These are phyloP conservation scores for Nasonovia ribisnigri DNA, from an alignment of 2,888 invertebrate genomes.

Conservation along the genomic window DNA sequence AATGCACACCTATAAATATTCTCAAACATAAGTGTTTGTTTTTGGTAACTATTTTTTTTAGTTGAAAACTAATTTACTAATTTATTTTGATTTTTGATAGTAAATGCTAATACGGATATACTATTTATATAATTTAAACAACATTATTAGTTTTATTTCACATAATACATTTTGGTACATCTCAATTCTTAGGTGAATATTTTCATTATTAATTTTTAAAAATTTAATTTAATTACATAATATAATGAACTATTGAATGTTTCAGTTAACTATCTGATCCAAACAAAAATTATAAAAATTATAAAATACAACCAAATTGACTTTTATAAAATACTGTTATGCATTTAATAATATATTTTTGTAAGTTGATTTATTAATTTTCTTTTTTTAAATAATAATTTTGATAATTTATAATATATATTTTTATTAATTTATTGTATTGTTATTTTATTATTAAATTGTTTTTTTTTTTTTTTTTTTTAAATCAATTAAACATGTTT, in stretches of 20 bases:
- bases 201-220: neutral
- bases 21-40: neutral
- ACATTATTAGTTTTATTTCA: neutral
- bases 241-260: neutral
- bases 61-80: neutral
- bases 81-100: too few species aligned
- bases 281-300: neutral
- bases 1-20: slow-evolving; percentile 7
- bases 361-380: neutral
- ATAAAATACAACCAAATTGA: neutral
- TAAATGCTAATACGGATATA: neutral
- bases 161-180: neutral
- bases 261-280: neutral
- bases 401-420: neutral
- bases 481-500: neutral
- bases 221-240: neutral
- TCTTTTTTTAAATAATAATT: neutral
- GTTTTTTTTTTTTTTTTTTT: neutral
- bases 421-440: neutral
- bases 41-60: slow-evolving; percentile 14
- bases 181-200: neutral
- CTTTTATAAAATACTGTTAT: neutral
- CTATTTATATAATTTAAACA: slow-evolving; percentile 3
- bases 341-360: neutral
- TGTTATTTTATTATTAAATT: neutral